Conservation (phyloP, 35 echinoderm and acorn worm species). For the Diadema setosum region DNA sequence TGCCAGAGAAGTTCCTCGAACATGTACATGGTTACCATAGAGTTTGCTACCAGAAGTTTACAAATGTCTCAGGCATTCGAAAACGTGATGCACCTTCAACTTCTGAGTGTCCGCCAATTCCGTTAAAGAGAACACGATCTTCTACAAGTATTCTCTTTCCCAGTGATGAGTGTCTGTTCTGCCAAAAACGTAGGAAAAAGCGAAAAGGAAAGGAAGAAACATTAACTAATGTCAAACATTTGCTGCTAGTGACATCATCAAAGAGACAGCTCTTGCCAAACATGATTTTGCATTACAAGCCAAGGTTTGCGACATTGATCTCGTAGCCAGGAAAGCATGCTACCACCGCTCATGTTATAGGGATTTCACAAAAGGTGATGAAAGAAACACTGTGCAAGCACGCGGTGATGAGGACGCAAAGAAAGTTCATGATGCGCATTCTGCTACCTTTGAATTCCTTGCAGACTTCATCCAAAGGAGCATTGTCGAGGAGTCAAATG, state of each 20-base stretch:
- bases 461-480: background rate
- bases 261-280: background rate
- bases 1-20: background rate
- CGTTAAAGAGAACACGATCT: background rate
- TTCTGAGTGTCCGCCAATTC: background rate
- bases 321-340: constrained; percentile 45
- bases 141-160: background rate
- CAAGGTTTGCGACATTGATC: constrained; percentile 33
- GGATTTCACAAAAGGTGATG: background rate
- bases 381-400: background rate
- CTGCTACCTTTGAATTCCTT: background rate
- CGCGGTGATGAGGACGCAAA: constrained; percentile 1
- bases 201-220: background rate
- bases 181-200: background rate
- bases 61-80: background rate
- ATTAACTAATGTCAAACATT: constrained; percentile 1
- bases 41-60: constrained; percentile 25
- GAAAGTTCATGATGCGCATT: background rate
- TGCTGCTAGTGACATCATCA: background rate
- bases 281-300: background rate
- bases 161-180: background rate
- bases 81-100: background rate
- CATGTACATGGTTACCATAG: constrained; percentile 27
- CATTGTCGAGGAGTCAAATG: constrained; percentile 20
- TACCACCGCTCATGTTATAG: constrained; percentile 41